Evolutionary conservation across 2,113 vertebrate genomes (phyloP), one percentile per base, ranked within the genome.

Genomic region (Siphamia tubifer): DNA sequence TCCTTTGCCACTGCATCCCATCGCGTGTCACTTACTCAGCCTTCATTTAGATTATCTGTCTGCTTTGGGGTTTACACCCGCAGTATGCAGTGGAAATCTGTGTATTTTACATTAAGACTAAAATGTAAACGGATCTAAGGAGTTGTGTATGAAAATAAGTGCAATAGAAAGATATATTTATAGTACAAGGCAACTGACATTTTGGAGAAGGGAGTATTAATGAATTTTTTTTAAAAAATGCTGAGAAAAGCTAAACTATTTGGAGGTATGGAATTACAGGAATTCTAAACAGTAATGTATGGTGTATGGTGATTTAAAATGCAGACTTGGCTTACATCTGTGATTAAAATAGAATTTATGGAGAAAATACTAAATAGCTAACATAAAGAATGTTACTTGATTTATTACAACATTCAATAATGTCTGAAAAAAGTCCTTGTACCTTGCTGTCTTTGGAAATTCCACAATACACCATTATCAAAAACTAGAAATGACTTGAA

Each of bases 21-120:
- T 88, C 71, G 43, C 34, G 30, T 79, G 80, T 86, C 85, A 87
- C 84, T 74, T 83, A 81, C 77, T 82, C 74, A 67, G 74, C 76
- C 76, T 72, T 68, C 68, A 72, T 85, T 84, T 81, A 68, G 70
- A 79, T 79, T 78, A 74, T 76, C 81, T 68, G 68, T 84, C 76
- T 79, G 66, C 78, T 79, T 66, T 84, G 68, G 72, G 79, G 74
- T 81, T 79, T 86, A 35, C 68, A 76, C 60, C 72, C 68, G 1
- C 74, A 72, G 55, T 45, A 54, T 43, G 74, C 74, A 78, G 65
- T 85, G 72, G 77, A 86, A 84, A 85, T 65, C 71, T 83, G 71
- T 83, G 78, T 42, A 66, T 79, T 78, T 83, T 38, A 36, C 74
- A 83, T 87, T 82, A 80, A 68, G 52, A 28, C 47, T 61, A 21